phyloP scores from a whole-genome alignment of 2,113 vertebrate genomes.

The Ornithorhynchus anatinus region DNA sequence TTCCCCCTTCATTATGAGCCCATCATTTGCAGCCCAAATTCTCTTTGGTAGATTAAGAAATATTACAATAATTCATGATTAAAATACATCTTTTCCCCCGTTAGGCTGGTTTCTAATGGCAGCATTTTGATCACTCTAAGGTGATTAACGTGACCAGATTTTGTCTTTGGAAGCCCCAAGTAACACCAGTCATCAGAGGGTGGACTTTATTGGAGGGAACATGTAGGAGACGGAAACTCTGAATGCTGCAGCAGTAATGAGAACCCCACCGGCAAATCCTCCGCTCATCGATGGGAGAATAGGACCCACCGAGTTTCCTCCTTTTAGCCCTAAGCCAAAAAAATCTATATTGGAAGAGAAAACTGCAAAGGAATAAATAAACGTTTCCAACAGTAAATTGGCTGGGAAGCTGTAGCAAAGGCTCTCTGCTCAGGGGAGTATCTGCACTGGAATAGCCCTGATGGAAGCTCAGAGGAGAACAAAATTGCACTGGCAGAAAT shows the following conservation, averaged over 20 bases:
- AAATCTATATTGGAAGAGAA: background rate
- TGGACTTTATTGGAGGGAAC: slow-evolving; percentile 33
- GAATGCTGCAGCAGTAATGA: slow-evolving; percentile 36
- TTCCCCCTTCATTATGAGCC: background rate
- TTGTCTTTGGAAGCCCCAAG: slow-evolving; percentile 11
- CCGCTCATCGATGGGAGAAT: slow-evolving; percentile 11
- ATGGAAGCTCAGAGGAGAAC: background rate
- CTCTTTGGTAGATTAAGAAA: slow-evolving; percentile 39
- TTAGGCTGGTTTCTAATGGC: slow-evolving; percentile 45
- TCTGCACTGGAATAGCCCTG: background rate
- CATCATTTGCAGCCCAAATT: slow-evolving; percentile 38
- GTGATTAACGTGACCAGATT: slow-evolving; percentile 37
- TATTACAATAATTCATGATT: slow-evolving; percentile 28
- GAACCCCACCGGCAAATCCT: slow-evolving; percentile 37
- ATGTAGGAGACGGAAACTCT: slow-evolving; percentile 27
- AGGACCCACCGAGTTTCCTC: slow-evolving; percentile 14
- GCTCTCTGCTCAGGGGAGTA: background rate
- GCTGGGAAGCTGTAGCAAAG: background rate
- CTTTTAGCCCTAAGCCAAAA: slow-evolving; percentile 43
- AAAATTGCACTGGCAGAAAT: accelerated
- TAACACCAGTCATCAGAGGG: slow-evolving; percentile 43
- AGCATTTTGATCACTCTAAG: slow-evolving; percentile 22
- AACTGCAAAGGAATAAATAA: background rate
- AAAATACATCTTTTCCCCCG: slow-evolving; percentile 45
- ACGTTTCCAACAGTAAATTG: background rate